phyloP scores from a whole-genome alignment of 2,113 vertebrate genomes.

The Alligator sinensis region DNA sequence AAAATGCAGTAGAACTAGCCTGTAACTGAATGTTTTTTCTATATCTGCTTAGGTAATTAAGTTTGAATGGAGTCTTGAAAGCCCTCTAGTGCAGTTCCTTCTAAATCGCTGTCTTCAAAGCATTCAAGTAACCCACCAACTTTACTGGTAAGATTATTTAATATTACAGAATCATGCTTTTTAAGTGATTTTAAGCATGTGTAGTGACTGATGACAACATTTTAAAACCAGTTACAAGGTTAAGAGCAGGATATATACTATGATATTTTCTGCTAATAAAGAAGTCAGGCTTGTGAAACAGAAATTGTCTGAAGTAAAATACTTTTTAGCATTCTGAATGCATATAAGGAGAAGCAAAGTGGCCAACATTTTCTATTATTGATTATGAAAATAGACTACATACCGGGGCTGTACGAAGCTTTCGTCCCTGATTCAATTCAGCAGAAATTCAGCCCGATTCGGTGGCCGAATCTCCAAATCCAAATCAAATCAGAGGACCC shows the following conservation, averaged over 20 bases:
- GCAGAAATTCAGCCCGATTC: too few species aligned
- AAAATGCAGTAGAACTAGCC: background rate
- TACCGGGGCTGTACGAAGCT: too few species aligned
- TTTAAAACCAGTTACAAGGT: background rate
- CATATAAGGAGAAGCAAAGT: background rate
- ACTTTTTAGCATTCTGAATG: background rate
- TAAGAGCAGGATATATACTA: background rate
- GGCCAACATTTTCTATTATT: background rate
- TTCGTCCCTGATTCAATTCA: too few species aligned
- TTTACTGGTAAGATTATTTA: slow-evolving; percentile 85
- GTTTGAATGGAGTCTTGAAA: slow-evolving; percentile 89
- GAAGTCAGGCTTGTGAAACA: background rate
- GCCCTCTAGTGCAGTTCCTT: slow-evolving; percentile 84
- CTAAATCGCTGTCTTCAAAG: slow-evolving; percentile 84
- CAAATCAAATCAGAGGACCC: too few species aligned
- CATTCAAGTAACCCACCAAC: slow-evolving; percentile 83
- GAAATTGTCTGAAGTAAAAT: background rate
- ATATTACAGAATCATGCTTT: background rate
- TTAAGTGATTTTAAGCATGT: background rate
- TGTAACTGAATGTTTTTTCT: background rate
- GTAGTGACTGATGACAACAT: background rate
- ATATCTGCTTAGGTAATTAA: slow-evolving; percentile 83
- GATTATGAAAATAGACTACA: background rate
- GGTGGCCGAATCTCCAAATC: too few species aligned
- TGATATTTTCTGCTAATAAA: background rate